These are phyloP conservation scores for Tetramorium simillimum DNA, from an alignment of 1,140 invertebrate genomes.

Conservation along the genomic window DNA sequence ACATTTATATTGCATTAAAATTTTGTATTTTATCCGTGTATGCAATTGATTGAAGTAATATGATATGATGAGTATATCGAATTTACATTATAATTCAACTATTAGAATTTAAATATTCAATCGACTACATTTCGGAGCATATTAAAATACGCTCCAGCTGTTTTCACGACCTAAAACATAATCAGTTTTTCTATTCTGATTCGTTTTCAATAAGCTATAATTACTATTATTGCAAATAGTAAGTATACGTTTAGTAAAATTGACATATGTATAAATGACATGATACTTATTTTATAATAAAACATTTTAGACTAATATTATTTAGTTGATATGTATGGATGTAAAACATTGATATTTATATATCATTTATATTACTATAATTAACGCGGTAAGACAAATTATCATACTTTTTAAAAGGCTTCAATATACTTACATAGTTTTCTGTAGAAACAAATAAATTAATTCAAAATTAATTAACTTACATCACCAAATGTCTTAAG, in stretches of 20 bases:
- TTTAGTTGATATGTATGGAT: neutral
- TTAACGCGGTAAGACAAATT: neutral
- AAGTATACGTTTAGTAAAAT: neutral
- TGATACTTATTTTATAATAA: neutral
- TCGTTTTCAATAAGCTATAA: neutral
- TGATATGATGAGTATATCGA: neutral
- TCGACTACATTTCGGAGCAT: constrained; percentile 43
- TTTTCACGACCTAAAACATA: constrained; percentile 71
- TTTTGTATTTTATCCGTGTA: neutral
- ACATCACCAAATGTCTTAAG: constrained; percentile 71
- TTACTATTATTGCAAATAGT: neutral
- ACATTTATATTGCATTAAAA: neutral
- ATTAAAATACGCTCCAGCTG: constrained; percentile 72
- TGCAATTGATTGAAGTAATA: neutral
- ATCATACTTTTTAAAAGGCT: neutral
- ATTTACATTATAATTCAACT: neutral
- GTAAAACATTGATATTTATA: neutral
- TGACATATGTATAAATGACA: neutral
- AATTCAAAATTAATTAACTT: constrained; percentile 27
- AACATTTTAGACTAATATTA: neutral
- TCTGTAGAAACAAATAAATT: neutral
- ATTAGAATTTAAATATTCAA: constrained; percentile 15
- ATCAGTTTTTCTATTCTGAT: neutral
- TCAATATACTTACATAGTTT: neutral
- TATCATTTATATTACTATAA: neutral